Conservation (phyloP, 1,140 invertebrate genomes). For the Drosophila athabasca region DNA sequence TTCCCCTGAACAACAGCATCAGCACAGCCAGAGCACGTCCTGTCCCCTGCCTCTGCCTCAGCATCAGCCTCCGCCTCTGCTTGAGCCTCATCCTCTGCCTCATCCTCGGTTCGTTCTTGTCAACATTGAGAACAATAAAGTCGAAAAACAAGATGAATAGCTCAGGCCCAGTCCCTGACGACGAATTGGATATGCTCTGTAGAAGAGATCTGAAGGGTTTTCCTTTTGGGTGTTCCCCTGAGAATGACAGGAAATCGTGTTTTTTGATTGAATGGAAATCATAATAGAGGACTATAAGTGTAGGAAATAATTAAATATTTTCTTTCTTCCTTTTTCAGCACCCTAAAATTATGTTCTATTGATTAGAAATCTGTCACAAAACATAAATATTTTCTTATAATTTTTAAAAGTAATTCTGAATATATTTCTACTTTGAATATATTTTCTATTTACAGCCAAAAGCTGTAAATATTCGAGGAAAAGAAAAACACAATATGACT, state of each 20-base stretch:
- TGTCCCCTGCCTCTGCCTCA: constrained; percentile 19
- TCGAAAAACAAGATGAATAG: constrained; percentile 62
- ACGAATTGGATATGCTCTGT: constrained; percentile 54
- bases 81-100: constrained; percentile 8
- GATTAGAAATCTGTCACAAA: no score
- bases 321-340: no score
- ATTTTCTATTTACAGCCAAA: no score
- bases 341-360: no score
- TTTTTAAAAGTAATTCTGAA: no score
- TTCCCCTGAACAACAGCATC: constrained; percentile 57
- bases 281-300: neutral
- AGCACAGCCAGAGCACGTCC: constrained; percentile 49
- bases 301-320: constrained; percentile 1
- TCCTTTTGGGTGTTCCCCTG: neutral
- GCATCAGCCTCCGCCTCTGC: neutral
- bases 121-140: constrained; percentile 70
- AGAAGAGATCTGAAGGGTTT: constrained; percentile 19
- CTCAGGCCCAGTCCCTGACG: constrained; percentile 22
- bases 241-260: constrained; percentile 21
- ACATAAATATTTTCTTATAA: neutral
- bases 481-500: neutral
- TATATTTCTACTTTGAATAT: no score
- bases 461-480: no score
- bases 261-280: constrained; percentile 34
- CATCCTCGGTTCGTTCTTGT: constrained; percentile 46